Percentiles rank a stretch among this genome's conserved stretches.
These are phyloP conservation scores for Diplosoma virens DNA, from an alignment of 23 tunicate species.

Conservation along the genomic window DNA sequence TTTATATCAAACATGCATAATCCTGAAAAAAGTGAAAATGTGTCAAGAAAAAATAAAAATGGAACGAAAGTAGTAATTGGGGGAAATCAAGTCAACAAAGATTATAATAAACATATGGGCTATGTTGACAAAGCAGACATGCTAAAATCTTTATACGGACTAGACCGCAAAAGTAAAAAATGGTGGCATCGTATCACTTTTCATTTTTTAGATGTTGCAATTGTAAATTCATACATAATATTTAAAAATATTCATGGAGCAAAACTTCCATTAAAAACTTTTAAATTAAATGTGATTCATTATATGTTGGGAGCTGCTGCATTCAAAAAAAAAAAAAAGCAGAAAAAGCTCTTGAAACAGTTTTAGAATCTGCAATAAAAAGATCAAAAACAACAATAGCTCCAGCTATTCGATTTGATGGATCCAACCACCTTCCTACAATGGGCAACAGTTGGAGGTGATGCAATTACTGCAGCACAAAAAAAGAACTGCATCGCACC, in stretches of 20 bases:
- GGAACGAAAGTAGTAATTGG: background rate
- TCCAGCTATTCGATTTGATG: conserved; percentile 1
- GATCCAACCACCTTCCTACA: background rate
- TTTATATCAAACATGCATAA: conserved; percentile 13
- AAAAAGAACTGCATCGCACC: conserved; percentile 10
- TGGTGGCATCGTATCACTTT: conserved; percentile 27
- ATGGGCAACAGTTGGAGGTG: background rate
- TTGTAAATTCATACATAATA: conserved; percentile 7
- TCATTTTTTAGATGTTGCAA: conserved; percentile 4
- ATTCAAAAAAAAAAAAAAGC: background rate
- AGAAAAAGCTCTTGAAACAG: background rate
- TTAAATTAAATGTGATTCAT: too few species aligned
- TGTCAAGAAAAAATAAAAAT: conserved; percentile 17
- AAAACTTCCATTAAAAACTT: too few species aligned
- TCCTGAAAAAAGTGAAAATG: background rate
- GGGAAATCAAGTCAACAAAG: conserved; percentile 16
- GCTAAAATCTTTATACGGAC: conserved; percentile 1
- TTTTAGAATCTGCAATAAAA: too few species aligned
- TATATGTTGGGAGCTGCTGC: too few species aligned
- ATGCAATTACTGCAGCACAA: background rate
- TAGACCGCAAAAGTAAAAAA: conserved; percentile 19
- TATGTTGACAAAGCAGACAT: conserved; percentile 16
- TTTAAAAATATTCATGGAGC: background rate
- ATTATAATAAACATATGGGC: conserved; percentile 24
- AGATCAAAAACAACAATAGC: conserved; percentile 6